Percentiles rank a stretch among this genome's conserved stretches.
Evolutionary conservation across 2,888 invertebrate genomes (phyloP).

Genomic region (Conchocele bisecta): DNA sequence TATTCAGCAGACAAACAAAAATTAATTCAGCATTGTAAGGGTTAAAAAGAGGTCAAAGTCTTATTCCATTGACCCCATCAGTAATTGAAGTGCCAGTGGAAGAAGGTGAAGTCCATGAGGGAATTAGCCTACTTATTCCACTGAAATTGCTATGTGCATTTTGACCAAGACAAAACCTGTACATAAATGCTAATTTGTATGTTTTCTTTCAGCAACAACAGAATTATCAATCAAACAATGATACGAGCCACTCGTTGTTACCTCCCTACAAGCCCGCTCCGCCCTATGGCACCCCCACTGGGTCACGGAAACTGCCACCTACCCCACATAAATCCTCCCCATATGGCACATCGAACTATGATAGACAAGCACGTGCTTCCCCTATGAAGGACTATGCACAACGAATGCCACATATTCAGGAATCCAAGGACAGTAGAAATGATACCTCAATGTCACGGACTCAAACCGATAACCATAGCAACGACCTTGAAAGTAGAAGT

Average conservation of each 20-base stretch:
- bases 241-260: too few species aligned
- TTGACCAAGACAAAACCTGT: too few species aligned
- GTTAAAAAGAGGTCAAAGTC: too few species aligned
- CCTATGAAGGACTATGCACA: slow-evolving; percentile 54
- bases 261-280: slow-evolving; percentile 76
- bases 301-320: slow-evolving; percentile 58
- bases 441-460: slow-evolving; percentile 58
- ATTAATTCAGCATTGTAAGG: too few species aligned
- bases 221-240: slow-evolving; percentile 1
- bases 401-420: slow-evolving; percentile 59
- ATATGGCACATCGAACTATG: slow-evolving; percentile 54
- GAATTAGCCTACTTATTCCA: too few species aligned
- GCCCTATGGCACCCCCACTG: slow-evolving; percentile 61
- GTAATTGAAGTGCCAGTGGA: too few species aligned
- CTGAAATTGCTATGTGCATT: too few species aligned
- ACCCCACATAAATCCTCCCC: slow-evolving; percentile 64
- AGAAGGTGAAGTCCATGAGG: too few species aligned
- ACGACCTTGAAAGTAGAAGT: slow-evolving; percentile 28
- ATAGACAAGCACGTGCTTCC: slow-evolving; percentile 52
- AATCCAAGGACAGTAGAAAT: slow-evolving; percentile 46
- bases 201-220: slow-evolving; percentile 38
- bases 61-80: too few species aligned
- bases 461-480: slow-evolving; percentile 34
- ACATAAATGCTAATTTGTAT: too few species aligned
- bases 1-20: too few species aligned